Evolutionary conservation across 2,888 invertebrate genomes (phyloP).

Genomic region (Helobdella robusta): DNA sequence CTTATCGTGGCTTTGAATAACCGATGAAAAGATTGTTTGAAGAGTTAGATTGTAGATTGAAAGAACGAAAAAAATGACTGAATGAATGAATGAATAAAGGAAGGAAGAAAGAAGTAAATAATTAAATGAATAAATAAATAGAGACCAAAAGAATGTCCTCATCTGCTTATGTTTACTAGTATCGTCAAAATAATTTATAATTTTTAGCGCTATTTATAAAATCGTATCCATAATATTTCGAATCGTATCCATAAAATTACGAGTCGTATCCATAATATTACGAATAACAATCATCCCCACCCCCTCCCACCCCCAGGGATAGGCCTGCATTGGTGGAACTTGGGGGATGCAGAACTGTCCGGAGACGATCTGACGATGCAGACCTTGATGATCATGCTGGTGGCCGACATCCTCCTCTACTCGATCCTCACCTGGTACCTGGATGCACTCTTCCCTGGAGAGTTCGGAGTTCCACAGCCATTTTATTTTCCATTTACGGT

Average conservation of each 20-base stretch:
- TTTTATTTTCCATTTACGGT: slow-evolving; percentile 72
- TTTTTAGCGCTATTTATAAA: too few relatives aligned
- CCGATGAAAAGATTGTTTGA: too few relatives aligned
- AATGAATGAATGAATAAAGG: too few relatives aligned
- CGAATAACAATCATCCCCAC: too few relatives aligned
- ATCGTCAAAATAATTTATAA: too few relatives aligned
- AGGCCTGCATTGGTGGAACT: slow-evolving; percentile 44
- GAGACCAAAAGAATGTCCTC: neutral
- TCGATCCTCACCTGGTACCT: slow-evolving; percentile 70
- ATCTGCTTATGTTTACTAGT: neutral
- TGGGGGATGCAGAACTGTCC: slow-evolving; percentile 55
- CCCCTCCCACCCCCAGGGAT: slow-evolving; percentile 41
- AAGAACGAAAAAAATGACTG: too few relatives aligned
- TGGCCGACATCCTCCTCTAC: slow-evolving; percentile 63
- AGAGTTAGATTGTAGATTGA: too few relatives aligned
- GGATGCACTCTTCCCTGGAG: slow-evolving; percentile 76
- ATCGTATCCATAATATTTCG: too few relatives aligned
- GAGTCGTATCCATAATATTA: too few relatives aligned
- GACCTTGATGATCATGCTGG: slow-evolving; percentile 61
- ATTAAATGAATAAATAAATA: slow-evolving; percentile 1
- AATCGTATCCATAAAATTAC: too few relatives aligned
- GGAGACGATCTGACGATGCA: slow-evolving; percentile 61
- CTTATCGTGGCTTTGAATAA: too few relatives aligned
- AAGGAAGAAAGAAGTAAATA: too few relatives aligned
- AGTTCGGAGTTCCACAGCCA: slow-evolving; percentile 69